Conservation (phyloP, 2,888 invertebrate genomes). For the Odontothrips loti region DNA sequence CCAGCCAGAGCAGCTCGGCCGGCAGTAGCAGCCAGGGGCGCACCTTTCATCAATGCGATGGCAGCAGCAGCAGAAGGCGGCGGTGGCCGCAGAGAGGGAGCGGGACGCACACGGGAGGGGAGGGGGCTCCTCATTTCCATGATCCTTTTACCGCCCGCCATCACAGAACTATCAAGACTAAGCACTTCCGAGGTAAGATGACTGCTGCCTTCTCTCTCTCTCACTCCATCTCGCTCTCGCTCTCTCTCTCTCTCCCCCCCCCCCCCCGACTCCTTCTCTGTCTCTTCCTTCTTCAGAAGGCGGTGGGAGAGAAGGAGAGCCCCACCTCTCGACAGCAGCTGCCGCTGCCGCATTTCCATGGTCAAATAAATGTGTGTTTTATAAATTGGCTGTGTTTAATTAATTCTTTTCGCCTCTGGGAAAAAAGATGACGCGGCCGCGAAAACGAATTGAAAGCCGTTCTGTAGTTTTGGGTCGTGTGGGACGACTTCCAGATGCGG, state of each 20-base stretch:
- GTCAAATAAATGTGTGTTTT: too few species aligned
- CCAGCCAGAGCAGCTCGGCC: neutral
- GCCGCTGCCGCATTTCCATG: too few species aligned
- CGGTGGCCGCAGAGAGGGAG: neutral
- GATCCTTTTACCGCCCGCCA: constrained; percentile 22
- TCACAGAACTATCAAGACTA: constrained; percentile 18
- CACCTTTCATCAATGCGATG: neutral
- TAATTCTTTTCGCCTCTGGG: too few species aligned
- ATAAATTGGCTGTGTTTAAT: too few species aligned
- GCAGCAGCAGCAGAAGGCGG: neutral
- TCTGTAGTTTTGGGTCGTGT: too few species aligned
- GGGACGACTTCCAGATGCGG: too few species aligned
- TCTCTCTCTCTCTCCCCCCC: neutral
- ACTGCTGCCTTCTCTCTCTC: neutral
- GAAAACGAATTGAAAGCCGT: too few species aligned
- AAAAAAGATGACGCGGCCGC: too few species aligned
- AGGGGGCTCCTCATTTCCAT: neutral
- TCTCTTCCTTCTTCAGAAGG: too few species aligned
- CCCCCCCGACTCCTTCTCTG: too few species aligned
- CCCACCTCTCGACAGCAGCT: too few species aligned
- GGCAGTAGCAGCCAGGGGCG: neutral
- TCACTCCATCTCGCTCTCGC: neutral
- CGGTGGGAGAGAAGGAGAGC: neutral
- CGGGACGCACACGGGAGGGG: neutral
- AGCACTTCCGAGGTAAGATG: constrained; percentile 16